Percentiles rank a stretch among this genome's conserved stretches.
phyloP scores from a whole-genome alignment of 2,113 vertebrate genomes.

The Ophthalmolycus amberensis region DNA sequence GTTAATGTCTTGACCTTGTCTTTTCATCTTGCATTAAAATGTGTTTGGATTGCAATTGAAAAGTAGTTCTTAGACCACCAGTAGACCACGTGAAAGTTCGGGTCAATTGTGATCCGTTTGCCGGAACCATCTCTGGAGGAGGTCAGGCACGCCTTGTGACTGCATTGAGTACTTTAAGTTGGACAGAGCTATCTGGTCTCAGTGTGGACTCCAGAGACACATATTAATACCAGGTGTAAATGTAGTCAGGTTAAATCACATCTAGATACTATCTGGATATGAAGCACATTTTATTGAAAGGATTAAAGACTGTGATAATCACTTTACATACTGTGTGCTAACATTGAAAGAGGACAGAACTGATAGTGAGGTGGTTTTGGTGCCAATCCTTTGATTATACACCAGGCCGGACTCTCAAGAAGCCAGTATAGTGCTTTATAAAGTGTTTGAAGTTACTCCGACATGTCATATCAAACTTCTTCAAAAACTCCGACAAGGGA shows the following conservation, averaged over 20 bases:
- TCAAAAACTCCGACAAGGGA: not conserved
- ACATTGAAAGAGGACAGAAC: not conserved
- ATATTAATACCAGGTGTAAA: too few species aligned
- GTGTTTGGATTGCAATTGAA: too few species aligned
- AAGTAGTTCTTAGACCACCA: not conserved
- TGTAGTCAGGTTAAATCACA: too few species aligned
- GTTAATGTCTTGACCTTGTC: not conserved
- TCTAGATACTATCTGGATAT: too few species aligned
- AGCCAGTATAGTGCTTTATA: not conserved
- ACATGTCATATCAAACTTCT: not conserved
- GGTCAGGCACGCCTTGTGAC: not conserved
- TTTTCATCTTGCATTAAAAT: not conserved
- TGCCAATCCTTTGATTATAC: not conserved
- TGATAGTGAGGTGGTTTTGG: not conserved
- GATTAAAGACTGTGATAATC: not conserved
- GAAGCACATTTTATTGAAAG: too few species aligned
- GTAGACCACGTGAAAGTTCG: not conserved
- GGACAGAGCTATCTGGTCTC: too few species aligned
- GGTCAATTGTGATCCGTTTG: not conserved
- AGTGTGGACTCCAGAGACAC: too few species aligned
- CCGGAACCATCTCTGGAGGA: not conserved
- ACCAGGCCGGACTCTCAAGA: not conserved
- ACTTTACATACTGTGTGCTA: not conserved
- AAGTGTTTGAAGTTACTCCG: slow-evolving; percentile 68
- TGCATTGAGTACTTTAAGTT: not conserved